Conservation (phyloP, 1,140 invertebrate genomes). For the Patella vulgata region DNA sequence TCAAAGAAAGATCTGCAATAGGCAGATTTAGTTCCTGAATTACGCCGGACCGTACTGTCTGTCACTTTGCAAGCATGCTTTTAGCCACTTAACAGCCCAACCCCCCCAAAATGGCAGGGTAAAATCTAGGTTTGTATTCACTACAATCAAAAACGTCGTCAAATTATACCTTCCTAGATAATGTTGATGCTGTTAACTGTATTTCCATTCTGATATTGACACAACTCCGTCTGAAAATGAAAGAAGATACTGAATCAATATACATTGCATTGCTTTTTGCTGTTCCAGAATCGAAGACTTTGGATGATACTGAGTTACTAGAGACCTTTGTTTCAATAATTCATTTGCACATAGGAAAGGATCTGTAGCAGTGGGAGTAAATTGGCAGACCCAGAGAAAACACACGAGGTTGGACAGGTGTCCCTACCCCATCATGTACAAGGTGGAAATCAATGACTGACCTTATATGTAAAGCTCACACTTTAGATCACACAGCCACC, state of each 20-base stretch:
- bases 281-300: not conserved
- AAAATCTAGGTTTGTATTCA: too few relatives aligned
- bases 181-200: slow-evolving; percentile 44
- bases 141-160: too few relatives aligned
- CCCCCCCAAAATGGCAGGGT: too few relatives aligned
- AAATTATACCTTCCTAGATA: slow-evolving; percentile 59
- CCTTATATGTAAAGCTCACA: not conserved
- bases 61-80: too few relatives aligned
- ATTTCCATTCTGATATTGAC: slow-evolving; percentile 55
- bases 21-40: too few relatives aligned
- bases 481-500: not conserved
- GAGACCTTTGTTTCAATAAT: not conserved
- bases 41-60: too few relatives aligned
- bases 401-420: too few relatives aligned
- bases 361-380: too few relatives aligned
- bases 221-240: slow-evolving; percentile 45
- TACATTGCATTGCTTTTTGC: not conserved
- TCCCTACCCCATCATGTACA: not conserved
- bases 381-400: too few relatives aligned
- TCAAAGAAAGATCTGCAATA: too few relatives aligned
- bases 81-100: too few relatives aligned
- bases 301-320: not conserved
- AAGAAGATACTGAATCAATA: not conserved
- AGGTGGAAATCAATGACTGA: not conserved
- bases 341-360: too few relatives aligned